Evolutionary conservation across 2,797 vertebrate species (phyloP), one percentile per base, ranked within the genome.

Genomic region (Ctenopoma kingsleyae): DNA sequence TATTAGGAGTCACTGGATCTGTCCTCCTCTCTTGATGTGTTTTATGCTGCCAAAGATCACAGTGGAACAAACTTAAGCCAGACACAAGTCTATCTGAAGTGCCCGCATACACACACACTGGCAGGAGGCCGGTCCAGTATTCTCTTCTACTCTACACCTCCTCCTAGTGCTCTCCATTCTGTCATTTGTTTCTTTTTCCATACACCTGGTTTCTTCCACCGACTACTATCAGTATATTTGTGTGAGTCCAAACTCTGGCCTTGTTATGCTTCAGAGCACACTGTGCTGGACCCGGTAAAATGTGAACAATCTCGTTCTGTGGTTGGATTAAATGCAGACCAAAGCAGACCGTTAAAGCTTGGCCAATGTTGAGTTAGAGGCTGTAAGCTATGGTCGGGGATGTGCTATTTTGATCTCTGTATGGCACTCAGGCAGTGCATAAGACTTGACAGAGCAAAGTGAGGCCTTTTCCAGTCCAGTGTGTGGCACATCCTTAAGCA

Each of bases 31-130:
- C 94, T 96, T 92, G 93, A 93, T 94, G 89, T 94, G 91, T 96
- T 85, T 93, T 94, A 94, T 95, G 96, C 96, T 98, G 96, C 97
- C 96, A 98, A 98, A 98, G 96, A 98, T 82, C 84, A 91, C 78
- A 84, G 90, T 85, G 85, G 85, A 87, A 79, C 77, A 71, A 87
- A 84, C 51, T 51, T 46, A 82, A 78, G 73, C 55, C 52, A 84
- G 67, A 78, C 74, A 64, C 80, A 51, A 36, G 94, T 94, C 80
- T 84, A 87, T 93, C 94, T 94, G 93, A 96, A 97, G 96, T 96
- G 96, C 95, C 96, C 96, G 92, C 92, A 93, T 93, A 92, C 92
- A 94, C 67, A 71, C 67, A 71, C 57, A 32, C 62, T 70, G 76
- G 73, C 77, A 65, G 81, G 81, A 80, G 73, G 62, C 75, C 83